These are phyloP conservation scores for Sebastes dallii DNA, from an alignment of 2,797 vertebrate genomes.

Conservation along the genomic window DNA sequence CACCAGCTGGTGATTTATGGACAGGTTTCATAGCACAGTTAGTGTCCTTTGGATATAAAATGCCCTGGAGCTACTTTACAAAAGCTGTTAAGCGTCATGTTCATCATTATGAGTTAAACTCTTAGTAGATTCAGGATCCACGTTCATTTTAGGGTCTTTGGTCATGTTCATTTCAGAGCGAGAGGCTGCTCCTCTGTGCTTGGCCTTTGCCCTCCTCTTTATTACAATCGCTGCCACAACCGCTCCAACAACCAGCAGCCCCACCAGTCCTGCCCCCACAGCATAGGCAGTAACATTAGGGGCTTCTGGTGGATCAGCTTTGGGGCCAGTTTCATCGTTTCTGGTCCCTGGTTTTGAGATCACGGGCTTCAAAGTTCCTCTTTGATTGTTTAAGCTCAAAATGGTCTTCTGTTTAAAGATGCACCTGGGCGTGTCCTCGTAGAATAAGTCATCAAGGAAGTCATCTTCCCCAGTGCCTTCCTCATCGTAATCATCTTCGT, in stretches of 20 bases:
- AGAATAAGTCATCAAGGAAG: rapidly evolving
- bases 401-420: slow-evolving; percentile 60
- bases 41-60: not conserved
- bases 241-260: slow-evolving; percentile 36
- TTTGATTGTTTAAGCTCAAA: not conserved
- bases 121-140: slow-evolving; percentile 13
- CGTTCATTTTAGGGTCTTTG: not conserved
- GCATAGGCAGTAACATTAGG: not conserved
- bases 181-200: not conserved
- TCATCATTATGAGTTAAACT: slow-evolving; percentile 10
- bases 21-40: not conserved
- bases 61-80: not conserved
- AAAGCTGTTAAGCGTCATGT: not conserved
- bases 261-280: slow-evolving; percentile 25
- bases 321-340: not conserved
- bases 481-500: not conserved
- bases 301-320: not conserved
- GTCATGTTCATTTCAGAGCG: not conserved
- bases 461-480: not conserved
- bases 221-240: slow-evolving; percentile 16
- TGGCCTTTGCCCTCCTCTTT: slow-evolving; percentile 35
- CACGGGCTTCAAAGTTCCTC: too few species aligned
- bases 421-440: slow-evolving; percentile 41
- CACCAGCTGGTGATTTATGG: not conserved
- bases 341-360: not conserved